Conservation (phyloP, 2,113 vertebrate species). For the Malurus alboscapulatus region DNA sequence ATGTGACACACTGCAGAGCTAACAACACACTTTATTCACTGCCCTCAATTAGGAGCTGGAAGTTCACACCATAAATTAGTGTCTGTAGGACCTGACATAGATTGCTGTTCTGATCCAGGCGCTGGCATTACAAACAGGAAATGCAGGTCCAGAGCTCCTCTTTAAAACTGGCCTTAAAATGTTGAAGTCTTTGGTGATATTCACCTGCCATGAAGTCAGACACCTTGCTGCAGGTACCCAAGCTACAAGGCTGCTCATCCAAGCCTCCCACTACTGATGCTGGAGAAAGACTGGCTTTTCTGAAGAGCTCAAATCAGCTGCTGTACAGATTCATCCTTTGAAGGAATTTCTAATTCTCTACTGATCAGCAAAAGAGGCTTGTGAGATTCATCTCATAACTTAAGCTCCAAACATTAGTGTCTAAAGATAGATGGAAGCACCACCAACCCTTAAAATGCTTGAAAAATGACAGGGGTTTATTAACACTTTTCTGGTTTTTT, state of each 20-base stretch:
- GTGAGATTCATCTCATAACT: background rate
- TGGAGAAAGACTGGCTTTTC: background rate
- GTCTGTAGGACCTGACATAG: background rate
- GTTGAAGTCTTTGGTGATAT: background rate
- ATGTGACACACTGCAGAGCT: background rate
- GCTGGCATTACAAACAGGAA: background rate
- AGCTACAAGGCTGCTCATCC: background rate
- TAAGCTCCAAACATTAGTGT: background rate
- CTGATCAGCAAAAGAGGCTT: background rate
- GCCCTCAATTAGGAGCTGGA: background rate
- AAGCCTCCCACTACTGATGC: background rate
- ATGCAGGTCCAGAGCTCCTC: background rate
- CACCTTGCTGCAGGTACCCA: background rate
- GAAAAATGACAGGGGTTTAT: background rate
- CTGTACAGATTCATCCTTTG: background rate
- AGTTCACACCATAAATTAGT: background rate
- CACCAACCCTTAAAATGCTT: background rate
- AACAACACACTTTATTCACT: background rate
- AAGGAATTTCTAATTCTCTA: background rate
- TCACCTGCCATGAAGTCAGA: background rate
- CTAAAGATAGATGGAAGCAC: background rate
- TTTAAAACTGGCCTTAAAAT: background rate
- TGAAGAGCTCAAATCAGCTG: background rate
- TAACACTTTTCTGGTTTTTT: background rate
- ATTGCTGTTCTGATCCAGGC: background rate